Conservation (phyloP, 2,113 vertebrate species). For the Etheostoma cragini region DNA sequence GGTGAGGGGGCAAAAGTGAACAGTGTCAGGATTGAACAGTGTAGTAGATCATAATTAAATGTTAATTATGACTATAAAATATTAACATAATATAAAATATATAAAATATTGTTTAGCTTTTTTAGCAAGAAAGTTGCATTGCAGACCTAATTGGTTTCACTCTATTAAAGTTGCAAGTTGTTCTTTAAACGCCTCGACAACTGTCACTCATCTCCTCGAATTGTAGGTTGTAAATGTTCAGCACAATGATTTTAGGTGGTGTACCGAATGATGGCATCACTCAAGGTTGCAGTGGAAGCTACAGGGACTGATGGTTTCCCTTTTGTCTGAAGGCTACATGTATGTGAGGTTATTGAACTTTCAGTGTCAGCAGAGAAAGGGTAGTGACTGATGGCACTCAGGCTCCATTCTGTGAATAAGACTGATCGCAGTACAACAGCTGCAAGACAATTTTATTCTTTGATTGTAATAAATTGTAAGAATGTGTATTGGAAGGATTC, state of each 20-base stretch:
- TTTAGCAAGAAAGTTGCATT: conserved; percentile 2
- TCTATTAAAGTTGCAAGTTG: not conserved
- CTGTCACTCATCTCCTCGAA: too few species aligned
- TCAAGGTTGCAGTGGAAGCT: conserved; percentile 26
- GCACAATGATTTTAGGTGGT: not conserved
- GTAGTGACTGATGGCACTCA: conserved; percentile 20
- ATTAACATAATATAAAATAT: too few species aligned
- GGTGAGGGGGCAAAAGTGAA: too few species aligned
- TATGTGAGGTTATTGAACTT: conserved; percentile 30
- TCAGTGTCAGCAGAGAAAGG: conserved; percentile 21
- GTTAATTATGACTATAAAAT: too few species aligned
- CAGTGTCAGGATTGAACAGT: too few species aligned
- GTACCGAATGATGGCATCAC: not conserved
- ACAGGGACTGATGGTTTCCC: conserved; percentile 22
- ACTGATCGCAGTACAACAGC: not conserved
- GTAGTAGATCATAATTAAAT: too few species aligned
- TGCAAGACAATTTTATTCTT: not conserved
- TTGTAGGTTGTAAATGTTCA: not conserved
- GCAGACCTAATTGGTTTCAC: not conserved
- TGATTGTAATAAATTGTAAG: conserved; percentile 1
- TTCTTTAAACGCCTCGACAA: too few species aligned
- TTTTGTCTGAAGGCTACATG: conserved; percentile 40
- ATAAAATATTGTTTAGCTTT: too few species aligned
- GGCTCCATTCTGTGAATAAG: conserved; percentile 20
- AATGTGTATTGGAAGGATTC: conserved; percentile 9